phyloP scores from a whole-genome alignment of 2,888 invertebrate species.

The Catocala fraxini region DNA sequence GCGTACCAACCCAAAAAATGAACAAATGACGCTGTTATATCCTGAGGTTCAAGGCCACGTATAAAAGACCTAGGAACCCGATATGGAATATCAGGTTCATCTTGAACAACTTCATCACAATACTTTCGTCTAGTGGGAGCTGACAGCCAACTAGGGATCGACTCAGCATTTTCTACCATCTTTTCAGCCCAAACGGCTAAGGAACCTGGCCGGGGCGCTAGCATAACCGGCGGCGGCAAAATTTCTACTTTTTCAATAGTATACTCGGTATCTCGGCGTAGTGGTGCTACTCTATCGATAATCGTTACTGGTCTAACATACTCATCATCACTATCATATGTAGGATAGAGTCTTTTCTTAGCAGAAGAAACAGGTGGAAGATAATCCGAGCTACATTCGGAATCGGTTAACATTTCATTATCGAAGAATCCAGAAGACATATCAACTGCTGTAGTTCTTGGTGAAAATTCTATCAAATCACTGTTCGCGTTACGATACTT shows the following conservation, averaged over 20 bases:
- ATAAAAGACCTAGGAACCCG: slow-evolving; percentile 83
- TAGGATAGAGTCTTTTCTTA: slow-evolving; percentile 43
- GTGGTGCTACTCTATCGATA: slow-evolving; percentile 76
- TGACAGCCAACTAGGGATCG: slow-evolving; percentile 83
- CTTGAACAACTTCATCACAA: slow-evolving; percentile 65
- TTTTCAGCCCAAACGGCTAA: slow-evolving; percentile 82
- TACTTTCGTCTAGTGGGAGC: slow-evolving; percentile 80
- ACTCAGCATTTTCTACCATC: slow-evolving; percentile 86
- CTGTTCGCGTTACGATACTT: slow-evolving; percentile 58
- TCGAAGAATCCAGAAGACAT: slow-evolving; percentile 62
- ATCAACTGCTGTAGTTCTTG: slow-evolving; percentile 54
- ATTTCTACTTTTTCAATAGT: slow-evolving; percentile 79
- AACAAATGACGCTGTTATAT: slow-evolving; percentile 90
- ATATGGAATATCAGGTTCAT: slow-evolving; percentile 77
- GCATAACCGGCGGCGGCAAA: slow-evolving; percentile 82
- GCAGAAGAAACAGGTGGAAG: slow-evolving; percentile 57
- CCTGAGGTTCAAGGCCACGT: slow-evolving; percentile 92
- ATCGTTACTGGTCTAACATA: slow-evolving; percentile 74
- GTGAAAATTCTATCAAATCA: slow-evolving; percentile 79
- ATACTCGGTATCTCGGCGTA: slow-evolving; percentile 65
- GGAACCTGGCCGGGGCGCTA: slow-evolving; percentile 76
- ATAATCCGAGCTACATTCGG: slow-evolving; percentile 73
- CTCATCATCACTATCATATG: slow-evolving; percentile 74
- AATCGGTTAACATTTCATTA: slow-evolving; percentile 59
- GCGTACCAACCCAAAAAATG: slow-evolving; percentile 93